Evolutionary conservation across 2,888 invertebrate species (phyloP), one percentile per base, ranked within the genome.

Genomic region (Anoplius nigerrimus): DNA sequence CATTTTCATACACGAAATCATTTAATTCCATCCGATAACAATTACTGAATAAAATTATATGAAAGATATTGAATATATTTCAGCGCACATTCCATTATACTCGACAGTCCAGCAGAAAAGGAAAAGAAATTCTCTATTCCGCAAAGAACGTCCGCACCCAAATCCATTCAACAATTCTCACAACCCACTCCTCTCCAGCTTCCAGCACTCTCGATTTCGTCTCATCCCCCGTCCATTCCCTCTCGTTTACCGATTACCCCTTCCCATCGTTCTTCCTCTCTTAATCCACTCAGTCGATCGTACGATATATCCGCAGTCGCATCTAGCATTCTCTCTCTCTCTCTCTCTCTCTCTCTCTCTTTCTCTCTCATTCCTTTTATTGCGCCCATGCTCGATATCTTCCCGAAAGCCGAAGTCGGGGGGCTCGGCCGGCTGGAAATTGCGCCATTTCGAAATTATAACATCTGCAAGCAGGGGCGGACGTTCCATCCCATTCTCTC

Each of bases 381-480:
- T 54, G 21, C 54, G 27, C 21, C 21, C 6, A 16, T 43, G 42
- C 56, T 43, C 56, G 43, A 20, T 56, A 34, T 34, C 42, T 43
- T 34, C 56, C 34, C 34, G 34, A 54, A 54, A 27, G 22, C 27
- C 54, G 16, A 34, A 34, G 34, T 54, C 54, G 54, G 18, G 54
- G n/a, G 16, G 18, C 54, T 62, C 68, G 70, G 56, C 15, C 58
- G 53, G 52, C 72, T 71, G 78, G 64, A 78, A 79, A 83, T 83
- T 77, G 80, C 80, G 82, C 76, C 78, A 82, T 84, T 84, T 82
- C 85, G 79, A 88, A 86, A 88, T 88, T 87, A 88, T 87, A 87
- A 86, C 87, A 87, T 87, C 85, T 72, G 79, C 78, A 60, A 69
- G 62, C 67, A 73, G 67, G 69, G 68, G 54, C 75, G 75, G 34